A percentile compares a stretch with the other conserved stretches of the same genome.
These are phyloP conservation scores for Phymorhynchus buccinoides DNA, from an alignment of 1,140 invertebrate genomes.

Conservation along the genomic window DNA sequence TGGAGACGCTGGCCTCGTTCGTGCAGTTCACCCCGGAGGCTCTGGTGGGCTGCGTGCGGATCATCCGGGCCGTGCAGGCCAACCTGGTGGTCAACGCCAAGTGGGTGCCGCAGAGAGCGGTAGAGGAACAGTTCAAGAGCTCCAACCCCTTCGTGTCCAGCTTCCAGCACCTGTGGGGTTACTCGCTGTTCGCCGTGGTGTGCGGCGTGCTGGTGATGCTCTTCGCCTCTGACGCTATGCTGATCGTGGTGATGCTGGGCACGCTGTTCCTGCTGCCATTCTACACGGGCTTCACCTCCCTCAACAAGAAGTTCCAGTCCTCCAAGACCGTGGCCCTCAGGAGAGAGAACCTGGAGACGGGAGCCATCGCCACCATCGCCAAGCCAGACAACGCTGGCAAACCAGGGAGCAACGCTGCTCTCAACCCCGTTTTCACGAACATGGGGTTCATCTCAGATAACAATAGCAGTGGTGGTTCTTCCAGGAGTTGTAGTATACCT, in stretches of 20 bases:
- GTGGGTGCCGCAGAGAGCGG: conserved; percentile 67
- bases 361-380: conserved; percentile 30
- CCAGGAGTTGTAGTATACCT: neutral
- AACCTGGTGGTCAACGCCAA: conserved; percentile 58
- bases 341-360: conserved; percentile 28
- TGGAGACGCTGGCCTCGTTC: conserved; percentile 65
- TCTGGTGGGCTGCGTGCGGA: conserved; percentile 63
- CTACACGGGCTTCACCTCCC: conserved; percentile 61
- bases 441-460: neutral
- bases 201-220: conserved; percentile 48
- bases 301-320: conserved; percentile 49
- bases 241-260: conserved; percentile 54
- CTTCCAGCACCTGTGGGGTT: conserved; percentile 65
- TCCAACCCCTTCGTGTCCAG: conserved; percentile 65
- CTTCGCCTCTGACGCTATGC: conserved; percentile 46
- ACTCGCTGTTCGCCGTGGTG: conserved; percentile 53
- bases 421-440: conserved; percentile 25
- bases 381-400: neutral
- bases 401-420: neutral
- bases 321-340: conserved; percentile 34
- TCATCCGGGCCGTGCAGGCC: conserved; percentile 58
- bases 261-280: conserved; percentile 58
- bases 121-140: conserved; percentile 65
- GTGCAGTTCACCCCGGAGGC: conserved; percentile 68
- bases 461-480: neutral